Base-by-base conservation (phyloP, 2,113 vertebrate genomes). In the Ochotona curzoniae region DNA sequence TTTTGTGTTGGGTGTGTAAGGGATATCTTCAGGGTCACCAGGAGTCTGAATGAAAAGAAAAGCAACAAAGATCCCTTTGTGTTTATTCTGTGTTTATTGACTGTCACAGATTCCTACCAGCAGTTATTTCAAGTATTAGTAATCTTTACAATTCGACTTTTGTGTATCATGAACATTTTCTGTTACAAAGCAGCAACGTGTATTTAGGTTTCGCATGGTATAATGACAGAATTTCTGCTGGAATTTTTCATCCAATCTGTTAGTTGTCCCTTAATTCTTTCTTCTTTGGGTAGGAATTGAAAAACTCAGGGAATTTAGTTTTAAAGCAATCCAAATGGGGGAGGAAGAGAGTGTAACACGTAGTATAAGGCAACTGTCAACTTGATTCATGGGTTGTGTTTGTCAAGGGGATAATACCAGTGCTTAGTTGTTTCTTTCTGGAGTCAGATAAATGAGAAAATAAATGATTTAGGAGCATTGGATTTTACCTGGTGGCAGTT, bases 391-490 rank as follows among this genome's bases (percentile, higher is more conserved):
- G 90, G 51, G 26, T 92, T 75, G 73, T 79, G 67, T 90, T 93
- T 90, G 73, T 88, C 35, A 91, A 8, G 54, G 67, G 49, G 30
- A 73, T 95, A 90, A 93, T 90, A 81, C 47, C 61, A 78, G 26
- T 89, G 78, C 32, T 15, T 73, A 51, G 64, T 83, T 82, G 25
- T 95, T 96, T 91, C 69, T 90, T 94, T 44, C 82, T 35, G 87
- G 76, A 87, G 84, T 35, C 69, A 94, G 66, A 81, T 93, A 93
- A 93, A 95, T 92, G 74, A 95, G 84, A 96, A 95, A 96, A 86
- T 92, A 94, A 95, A 93, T 79, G 88, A 92, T 95, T 96, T 95
- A 93, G 94, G 79, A 74, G 73, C 84, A 47, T 64, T 90, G 75
- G 61, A 87, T 95, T 95, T 96, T 94, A 61, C 75, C 71, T 96